phyloP scores from a whole-genome alignment of 2,113 vertebrate genomes.

The Lepidothrix coronata region DNA sequence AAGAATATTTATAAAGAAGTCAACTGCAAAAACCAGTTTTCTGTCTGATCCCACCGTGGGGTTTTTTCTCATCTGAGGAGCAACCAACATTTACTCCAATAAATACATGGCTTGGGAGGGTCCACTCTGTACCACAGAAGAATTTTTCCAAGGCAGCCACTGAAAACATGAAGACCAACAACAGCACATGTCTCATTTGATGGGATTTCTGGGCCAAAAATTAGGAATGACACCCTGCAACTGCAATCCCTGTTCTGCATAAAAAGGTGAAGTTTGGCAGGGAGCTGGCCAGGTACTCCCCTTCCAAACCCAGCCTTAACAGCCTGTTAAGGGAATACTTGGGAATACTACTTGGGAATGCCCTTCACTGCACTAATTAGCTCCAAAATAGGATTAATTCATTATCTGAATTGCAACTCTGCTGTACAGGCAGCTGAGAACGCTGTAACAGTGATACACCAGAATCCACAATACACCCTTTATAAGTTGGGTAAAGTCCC shows the following conservation, averaged over 20 bases:
- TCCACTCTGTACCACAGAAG: background rate
- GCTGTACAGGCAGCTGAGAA: background rate
- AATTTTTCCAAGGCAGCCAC: background rate
- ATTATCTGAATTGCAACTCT: background rate
- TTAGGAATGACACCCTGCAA: background rate
- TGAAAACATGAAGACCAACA: background rate
- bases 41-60: fast-evolving
- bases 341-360: background rate
- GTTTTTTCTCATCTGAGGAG: background rate
- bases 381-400: background rate
- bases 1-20: background rate
- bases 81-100: background rate
- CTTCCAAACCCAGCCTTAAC: background rate
- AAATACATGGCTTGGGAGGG: background rate
- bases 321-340: too few species aligned
- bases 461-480: background rate
- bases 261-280: background rate
- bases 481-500: background rate
- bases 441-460: background rate
- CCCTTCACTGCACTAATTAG: background rate
- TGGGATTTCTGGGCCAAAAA: background rate
- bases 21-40: background rate
- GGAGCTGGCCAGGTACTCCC: background rate
- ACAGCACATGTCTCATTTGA: background rate
- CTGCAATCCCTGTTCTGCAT: background rate